A percentile compares a stretch with the other conserved stretches of the same genome.
Conservation (phyloP, 2,888 invertebrate genomes). For the Arctia plantaginis region DNA sequence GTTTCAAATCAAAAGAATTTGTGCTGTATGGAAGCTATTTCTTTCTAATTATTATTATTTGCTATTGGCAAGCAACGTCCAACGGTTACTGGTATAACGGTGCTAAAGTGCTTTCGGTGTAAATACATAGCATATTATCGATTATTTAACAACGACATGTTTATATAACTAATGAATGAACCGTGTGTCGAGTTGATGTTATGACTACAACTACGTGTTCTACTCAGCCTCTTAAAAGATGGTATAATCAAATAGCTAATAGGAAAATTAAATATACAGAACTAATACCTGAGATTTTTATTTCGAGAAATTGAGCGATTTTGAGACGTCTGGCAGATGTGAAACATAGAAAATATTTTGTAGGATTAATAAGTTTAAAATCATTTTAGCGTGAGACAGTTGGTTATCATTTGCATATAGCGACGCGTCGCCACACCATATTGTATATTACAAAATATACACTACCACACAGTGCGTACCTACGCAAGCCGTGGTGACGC, state of each 20-base stretch:
- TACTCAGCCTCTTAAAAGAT: conserved; percentile 7
- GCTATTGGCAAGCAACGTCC: not conserved
- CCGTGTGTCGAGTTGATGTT: conserved; percentile 23
- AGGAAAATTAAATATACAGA: not conserved
- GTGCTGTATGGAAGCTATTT: not conserved
- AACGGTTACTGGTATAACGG: conserved; percentile 21
- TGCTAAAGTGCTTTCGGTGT: conserved; percentile 23
- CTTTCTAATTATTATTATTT: not conserved
- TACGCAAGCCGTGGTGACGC: too few species aligned
- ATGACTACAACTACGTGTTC: conserved; percentile 26
- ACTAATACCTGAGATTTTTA: not conserved
- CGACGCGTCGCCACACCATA: too few species aligned
- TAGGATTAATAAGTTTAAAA: too few species aligned
- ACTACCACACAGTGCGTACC: too few species aligned
- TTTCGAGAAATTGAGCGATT: not conserved
- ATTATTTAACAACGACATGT: conserved; percentile 38
- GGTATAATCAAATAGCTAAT: conserved; percentile 3
- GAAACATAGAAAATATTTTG: too few species aligned
- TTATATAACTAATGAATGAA: conserved; percentile 55
- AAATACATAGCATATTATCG: conserved; percentile 22
- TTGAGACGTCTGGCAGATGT: too few species aligned
- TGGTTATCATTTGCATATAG: too few species aligned
- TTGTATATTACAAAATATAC: too few species aligned
- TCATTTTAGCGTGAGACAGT: too few species aligned
- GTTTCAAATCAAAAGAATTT: not conserved